Evolutionary conservation across 2,888 invertebrate genomes (phyloP).

Genomic region (Stenotaenia linearis): DNA sequence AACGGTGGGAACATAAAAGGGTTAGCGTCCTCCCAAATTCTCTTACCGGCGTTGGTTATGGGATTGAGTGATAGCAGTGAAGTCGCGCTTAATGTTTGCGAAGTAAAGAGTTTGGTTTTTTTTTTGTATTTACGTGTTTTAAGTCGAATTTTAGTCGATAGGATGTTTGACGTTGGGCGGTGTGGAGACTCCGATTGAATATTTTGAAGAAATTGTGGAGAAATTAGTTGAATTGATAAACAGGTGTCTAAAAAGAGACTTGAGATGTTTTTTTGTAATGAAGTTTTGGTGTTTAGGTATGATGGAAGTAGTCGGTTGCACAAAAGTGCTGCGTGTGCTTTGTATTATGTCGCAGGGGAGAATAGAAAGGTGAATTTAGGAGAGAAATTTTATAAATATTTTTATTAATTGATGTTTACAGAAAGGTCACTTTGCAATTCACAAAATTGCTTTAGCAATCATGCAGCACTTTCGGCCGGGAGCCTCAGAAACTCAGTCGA

Average conservation of each 20-base stretch:
- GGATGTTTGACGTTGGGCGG: background rate
- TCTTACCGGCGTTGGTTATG: background rate
- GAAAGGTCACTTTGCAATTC: background rate
- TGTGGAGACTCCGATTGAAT: background rate
- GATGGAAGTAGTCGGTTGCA: background rate
- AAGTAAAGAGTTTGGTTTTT: background rate
- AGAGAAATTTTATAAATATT: background rate
- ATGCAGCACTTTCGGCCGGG: background rate
- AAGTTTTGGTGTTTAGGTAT: background rate
- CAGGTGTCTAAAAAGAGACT: background rate
- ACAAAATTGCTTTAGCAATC: background rate
- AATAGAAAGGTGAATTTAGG: background rate
- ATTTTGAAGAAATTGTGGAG: constrained; percentile 3
- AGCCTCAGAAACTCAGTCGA: background rate
- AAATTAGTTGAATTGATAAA: background rate
- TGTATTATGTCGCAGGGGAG: background rate
- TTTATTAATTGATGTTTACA: background rate
- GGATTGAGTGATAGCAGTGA: background rate
- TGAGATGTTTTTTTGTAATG: background rate
- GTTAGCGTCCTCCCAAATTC: background rate
- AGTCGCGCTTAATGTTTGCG: background rate
- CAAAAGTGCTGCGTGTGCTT: background rate
- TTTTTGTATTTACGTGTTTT: background rate
- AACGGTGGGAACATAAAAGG: background rate
- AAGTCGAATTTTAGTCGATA: background rate